phyloP scores from a whole-genome alignment of 2,113 vertebrate species.

The Aix galericulata region DNA sequence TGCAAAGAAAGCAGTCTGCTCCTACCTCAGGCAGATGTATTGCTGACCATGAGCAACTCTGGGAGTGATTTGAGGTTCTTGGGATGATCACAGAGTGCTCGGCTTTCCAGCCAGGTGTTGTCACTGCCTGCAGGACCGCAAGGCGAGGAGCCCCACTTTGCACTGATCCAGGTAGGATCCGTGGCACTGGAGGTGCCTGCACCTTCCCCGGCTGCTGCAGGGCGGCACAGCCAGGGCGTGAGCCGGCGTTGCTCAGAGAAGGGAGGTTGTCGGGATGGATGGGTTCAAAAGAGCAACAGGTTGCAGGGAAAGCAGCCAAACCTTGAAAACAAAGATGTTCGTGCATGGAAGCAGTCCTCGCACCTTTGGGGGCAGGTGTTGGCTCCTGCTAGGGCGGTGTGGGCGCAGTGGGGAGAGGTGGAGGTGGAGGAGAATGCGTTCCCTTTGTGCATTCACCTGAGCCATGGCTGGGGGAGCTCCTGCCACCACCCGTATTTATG shows the following conservation, averaged over 20 bases:
- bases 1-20: not conserved
- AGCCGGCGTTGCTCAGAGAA: not conserved
- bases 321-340: not conserved
- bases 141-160: not conserved
- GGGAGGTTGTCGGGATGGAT: not conserved
- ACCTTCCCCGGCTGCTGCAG: not conserved
- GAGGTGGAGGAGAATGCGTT: not conserved
- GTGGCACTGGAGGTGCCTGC: not conserved
- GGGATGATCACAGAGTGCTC: not conserved
- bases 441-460: not conserved
- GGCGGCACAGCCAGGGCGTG: not conserved
- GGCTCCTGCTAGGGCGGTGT: not conserved
- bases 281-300: not conserved
- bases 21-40: fast-evolving
- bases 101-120: not conserved
- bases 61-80: not conserved
- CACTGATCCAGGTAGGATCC: too few relatives aligned
- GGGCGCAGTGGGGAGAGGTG: not conserved
- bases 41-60: not conserved
- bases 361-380: not conserved
- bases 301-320: not conserved
- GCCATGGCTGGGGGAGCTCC: not conserved
- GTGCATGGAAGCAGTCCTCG: not conserved
- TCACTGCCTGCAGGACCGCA: not conserved
- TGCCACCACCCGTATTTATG: fast-evolving